Percentiles rank a stretch among this genome's conserved stretches.
These are phyloP conservation scores for Styela clava DNA, from an alignment of 23 tunicate species.

Conservation along the genomic window DNA sequence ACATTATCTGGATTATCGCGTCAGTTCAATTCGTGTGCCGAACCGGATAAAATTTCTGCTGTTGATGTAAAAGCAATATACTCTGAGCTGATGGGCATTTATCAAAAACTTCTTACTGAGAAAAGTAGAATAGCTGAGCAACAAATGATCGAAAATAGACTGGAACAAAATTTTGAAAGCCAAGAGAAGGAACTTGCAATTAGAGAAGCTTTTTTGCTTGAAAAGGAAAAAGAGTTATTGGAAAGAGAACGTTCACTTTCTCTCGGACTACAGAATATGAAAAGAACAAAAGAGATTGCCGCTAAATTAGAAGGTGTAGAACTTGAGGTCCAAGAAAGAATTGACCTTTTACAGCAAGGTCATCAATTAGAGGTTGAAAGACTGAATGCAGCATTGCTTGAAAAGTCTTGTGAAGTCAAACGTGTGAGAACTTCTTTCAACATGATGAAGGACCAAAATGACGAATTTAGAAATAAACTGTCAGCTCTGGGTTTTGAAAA, in stretches of 20 bases:
- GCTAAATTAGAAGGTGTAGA: constrained; percentile 64
- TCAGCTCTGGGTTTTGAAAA: constrained; percentile 15
- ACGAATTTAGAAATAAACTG: constrained; percentile 44
- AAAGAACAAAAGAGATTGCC: constrained; percentile 54
- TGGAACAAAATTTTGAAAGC: constrained; percentile 21
- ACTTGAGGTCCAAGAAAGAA: constrained; percentile 68
- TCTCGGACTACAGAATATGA: constrained; percentile 32
- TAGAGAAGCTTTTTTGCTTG: constrained; percentile 40
- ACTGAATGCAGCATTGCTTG: constrained; percentile 27
- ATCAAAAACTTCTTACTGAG: constrained; percentile 23
- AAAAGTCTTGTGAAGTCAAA: constrained; percentile 50
- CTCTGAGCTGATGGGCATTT: constrained; percentile 63
- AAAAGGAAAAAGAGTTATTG: constrained; percentile 29
- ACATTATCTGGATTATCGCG: background rate
- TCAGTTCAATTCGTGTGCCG: background rate
- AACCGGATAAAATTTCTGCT: background rate
- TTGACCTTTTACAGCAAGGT: constrained; percentile 47
- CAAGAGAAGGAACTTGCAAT: constrained; percentile 35
- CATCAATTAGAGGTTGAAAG: constrained; percentile 49
- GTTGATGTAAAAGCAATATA: constrained; percentile 78
- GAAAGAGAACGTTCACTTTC: constrained; percentile 21
- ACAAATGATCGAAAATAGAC: constrained; percentile 15
- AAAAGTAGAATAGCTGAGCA: constrained; percentile 11
- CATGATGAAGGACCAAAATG: constrained; percentile 69
- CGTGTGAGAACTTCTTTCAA: constrained; percentile 66